Evolutionary conservation across 2,797 vertebrate genomes (phyloP), one percentile per base, ranked within the genome.

Genomic region (Danio aesculapii): DNA sequence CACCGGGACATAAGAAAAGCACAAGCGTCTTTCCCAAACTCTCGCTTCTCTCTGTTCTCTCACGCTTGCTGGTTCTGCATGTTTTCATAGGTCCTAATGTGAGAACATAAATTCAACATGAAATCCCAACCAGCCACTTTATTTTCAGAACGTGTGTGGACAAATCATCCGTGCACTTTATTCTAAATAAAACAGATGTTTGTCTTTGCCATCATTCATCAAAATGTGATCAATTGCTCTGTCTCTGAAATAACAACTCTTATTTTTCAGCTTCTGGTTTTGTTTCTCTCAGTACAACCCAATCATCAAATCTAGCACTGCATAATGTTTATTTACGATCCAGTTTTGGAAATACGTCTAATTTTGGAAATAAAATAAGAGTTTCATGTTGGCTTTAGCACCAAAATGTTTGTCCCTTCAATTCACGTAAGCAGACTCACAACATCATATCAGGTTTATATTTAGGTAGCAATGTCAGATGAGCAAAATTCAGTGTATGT

Each of bases 61-160:
- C 50, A 57, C 47, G 59, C 53, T 59, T 61, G 67, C 63, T 70
- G 47, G 46, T 64, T 47, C 43, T 67, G 67, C 77, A 75, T 70
- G 50, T 49, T 59, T 68, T 77, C 63, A 77, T 77, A 70, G 30
- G 3, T 30, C 30, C 1, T 30, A 30, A 30, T 30, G 55, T 76
- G 39, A 46, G 50, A 4, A 43, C 72, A n/a, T 14, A 10, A 76
- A 76, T 47, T 76, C 75, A 77, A 67, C 17, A 30, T 67, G 63
- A 77, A 57, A 76, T 75, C 8, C 43, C 14, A 64, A 52, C 41
- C 0, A 62, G 11, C 49, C 30, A 1, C 1, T 30, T 17, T 19
- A 13, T 44, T 71, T 57, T 43, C 4, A 2, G 43, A 53, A 53
- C 8, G 4, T 49, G 11, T 30, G 63, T 47, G n/a, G 43, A 13